Evolutionary conservation across 2,113 vertebrate species (phyloP), one percentile per base, ranked within the genome.

Genomic region (Synchiropus splendidus): DNA sequence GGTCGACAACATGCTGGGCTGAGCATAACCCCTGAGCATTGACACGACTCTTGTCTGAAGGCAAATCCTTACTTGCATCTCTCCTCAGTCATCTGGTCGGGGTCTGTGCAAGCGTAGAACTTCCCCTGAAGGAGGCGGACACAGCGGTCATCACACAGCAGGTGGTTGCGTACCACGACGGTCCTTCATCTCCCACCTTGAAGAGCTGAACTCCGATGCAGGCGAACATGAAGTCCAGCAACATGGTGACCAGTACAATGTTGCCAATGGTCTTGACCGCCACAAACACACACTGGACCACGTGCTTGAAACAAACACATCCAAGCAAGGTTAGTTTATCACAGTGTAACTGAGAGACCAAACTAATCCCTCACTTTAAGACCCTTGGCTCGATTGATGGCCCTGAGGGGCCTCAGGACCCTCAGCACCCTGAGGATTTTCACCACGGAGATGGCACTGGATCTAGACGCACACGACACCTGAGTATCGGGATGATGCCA

Each of bases 231-330:
- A 99, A 99, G 75, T 97, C 91, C 46, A 99, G 77, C 67, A 99
- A 65, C 0, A 94, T 88, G 0, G 90, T 95, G 64, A 99, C 92
- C 32, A 99, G 75, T 36, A 99, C 91, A 0, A 99, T 98, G 78
- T 98, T 99, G 6, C 95, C 95, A 0, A 99, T 99, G 6, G 92
- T 99, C 82, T 92, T 91, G 71, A 99, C 91, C 64, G 95, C 95
- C 55, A 99, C 95, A 2, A 99, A 99, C 60, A 98, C 88, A 0
- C 94, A 98, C 67, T 97, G 93, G 41, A 99, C 93, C 61, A 99
- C 94, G 0, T 99, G 95, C 95, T 99, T 81, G 1, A 13, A 56
- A 57, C 18, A 32, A 5, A 52, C 13, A 46, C 8, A 14, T 52
- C 51, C 10, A 48, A n/a, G n/a, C n/a, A n/a, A n/a, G n/a, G n/a